phyloP scores from a whole-genome alignment of 2,888 invertebrate species.

The Axea sp. region DNA sequence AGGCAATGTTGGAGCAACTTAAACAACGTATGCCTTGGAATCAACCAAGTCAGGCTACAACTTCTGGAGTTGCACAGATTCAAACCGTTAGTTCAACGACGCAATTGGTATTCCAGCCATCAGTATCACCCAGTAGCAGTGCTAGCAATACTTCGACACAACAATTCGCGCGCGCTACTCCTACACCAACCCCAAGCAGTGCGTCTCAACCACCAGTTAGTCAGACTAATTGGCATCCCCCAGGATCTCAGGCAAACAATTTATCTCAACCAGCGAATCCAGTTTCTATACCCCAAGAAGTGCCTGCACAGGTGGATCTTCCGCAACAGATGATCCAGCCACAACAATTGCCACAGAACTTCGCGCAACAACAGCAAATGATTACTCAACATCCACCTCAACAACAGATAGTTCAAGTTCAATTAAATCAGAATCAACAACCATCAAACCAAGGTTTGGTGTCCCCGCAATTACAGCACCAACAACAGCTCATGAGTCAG shows the following conservation, averaged over 20 bases:
- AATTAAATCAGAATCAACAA: constrained; percentile 62
- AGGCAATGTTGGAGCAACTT: constrained; percentile 85
- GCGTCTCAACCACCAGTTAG: constrained; percentile 66
- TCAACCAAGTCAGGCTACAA: constrained; percentile 80
- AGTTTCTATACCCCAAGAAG: constrained; percentile 46
- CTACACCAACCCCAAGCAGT: constrained; percentile 4
- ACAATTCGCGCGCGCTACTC: constrained; percentile 39
- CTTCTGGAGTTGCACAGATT: constrained; percentile 61
- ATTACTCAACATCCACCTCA: constrained; percentile 71
- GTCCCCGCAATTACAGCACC: constrained; percentile 65
- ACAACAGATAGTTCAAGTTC: constrained; percentile 59
- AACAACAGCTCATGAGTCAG: constrained; percentile 74
- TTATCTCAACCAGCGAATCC: constrained; percentile 67
- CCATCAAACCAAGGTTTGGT: constrained; percentile 57
- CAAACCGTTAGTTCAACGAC: constrained; percentile 68
- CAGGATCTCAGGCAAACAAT: constrained; percentile 62
- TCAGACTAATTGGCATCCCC: constrained; percentile 72
- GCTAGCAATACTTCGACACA: constrained; percentile 46
- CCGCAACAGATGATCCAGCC: constrained; percentile 77
- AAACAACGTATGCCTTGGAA: constrained; percentile 91
- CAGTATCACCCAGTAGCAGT: constrained; percentile 55
- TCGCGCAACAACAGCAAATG: constrained; percentile 76
- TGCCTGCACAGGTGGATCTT: constrained; percentile 64
- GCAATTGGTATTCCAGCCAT: constrained; percentile 66
- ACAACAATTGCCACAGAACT: constrained; percentile 65